Conservation (phyloP, 64 coral and sea anemone genomes). For the Trachythela sp. region DNA sequence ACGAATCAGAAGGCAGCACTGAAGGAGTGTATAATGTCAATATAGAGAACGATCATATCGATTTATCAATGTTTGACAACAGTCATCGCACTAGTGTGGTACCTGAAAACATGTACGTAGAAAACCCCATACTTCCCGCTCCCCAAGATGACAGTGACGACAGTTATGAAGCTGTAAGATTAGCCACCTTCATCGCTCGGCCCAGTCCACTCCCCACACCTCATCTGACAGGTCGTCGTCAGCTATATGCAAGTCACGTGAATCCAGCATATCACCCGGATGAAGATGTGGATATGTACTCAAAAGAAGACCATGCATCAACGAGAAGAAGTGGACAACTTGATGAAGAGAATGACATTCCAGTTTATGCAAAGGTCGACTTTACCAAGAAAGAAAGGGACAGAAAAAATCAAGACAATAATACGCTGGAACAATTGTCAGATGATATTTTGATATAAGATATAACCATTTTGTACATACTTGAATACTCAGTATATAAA, state of each 20-base stretch:
- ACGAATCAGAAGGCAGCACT: not conserved
- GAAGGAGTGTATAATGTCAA: not conserved
- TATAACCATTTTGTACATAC: no score
- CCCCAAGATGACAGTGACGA: not conserved
- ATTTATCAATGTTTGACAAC: not conserved
- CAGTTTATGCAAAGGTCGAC: no score
- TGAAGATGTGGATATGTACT: not conserved
- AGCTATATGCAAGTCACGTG: not conserved
- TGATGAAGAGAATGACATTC: no score
- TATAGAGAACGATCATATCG: not conserved
- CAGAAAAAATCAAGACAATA: no score
- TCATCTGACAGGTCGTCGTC: not conserved
- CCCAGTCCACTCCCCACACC: conserved; percentile 10
- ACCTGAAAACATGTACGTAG: not conserved
- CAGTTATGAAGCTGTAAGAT: not conserved
- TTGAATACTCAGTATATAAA: no score
- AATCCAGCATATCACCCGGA: not conserved
- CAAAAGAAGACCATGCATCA: no score
- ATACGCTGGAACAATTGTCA: no score
- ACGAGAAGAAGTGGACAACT: no score
- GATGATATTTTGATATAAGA: no score
- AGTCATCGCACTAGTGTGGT: not conserved
- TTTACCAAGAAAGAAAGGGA: no score
- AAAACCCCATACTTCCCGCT: not conserved
- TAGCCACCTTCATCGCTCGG: not conserved